phyloP scores from a whole-genome alignment of 2,888 invertebrate genomes.

The Pristionchus mayeri region DNA sequence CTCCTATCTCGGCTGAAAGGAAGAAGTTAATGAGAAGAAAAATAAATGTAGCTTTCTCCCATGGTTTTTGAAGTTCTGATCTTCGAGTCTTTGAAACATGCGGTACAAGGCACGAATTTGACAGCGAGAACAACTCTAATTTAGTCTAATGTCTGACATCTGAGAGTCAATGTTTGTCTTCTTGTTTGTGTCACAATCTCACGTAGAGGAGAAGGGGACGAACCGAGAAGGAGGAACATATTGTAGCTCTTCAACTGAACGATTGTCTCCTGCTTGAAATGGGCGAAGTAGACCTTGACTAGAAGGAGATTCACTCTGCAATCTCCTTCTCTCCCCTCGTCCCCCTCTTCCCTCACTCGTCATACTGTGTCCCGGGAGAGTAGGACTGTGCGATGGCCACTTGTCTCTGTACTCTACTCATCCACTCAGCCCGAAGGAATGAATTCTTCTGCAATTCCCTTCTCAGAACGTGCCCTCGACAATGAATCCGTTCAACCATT shows the following conservation, averaged over 20 bases:
- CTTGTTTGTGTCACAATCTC: not conserved
- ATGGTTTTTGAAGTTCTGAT: not conserved
- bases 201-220: not conserved
- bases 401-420: constrained; percentile 64
- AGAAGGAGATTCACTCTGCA: constrained; percentile 70
- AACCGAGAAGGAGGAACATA: constrained; percentile 68
- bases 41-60: no score
- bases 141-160: not conserved
- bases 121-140: not conserved
- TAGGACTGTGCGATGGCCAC: constrained; percentile 70
- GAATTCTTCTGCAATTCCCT: constrained; percentile 59
- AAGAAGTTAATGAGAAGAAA: not conserved
- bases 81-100: not conserved
- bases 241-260: constrained; percentile 70
- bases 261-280: constrained; percentile 72
- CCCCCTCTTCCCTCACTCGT: constrained; percentile 57
- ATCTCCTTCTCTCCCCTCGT: not conserved
- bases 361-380: constrained; percentile 69
- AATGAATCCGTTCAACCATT: not conserved
- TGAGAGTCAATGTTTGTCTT: not conserved
- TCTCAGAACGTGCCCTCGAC: not conserved
- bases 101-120: not conserved
- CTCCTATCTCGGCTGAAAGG: constrained; percentile 71
- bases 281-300: constrained; percentile 71
- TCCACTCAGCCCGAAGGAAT: constrained; percentile 69